Conservation (phyloP, 2,797 vertebrate species). For the Podarcis lilfordi region DNA sequence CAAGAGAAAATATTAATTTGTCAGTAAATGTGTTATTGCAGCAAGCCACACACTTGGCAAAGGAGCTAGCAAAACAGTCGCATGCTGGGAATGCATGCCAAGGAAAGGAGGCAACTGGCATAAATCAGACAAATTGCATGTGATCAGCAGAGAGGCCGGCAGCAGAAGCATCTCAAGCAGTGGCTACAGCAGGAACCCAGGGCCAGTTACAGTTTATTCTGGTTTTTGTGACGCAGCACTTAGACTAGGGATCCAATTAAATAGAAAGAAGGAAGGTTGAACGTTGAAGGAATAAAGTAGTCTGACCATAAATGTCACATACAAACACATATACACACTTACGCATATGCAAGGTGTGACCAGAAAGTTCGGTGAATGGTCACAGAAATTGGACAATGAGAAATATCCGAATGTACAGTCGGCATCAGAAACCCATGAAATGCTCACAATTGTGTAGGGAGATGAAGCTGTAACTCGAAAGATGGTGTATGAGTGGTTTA, state of each 20-base stretch:
- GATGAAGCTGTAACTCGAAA: too few species aligned
- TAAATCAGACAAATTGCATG: conserved; percentile 63
- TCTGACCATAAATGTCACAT: background rate
- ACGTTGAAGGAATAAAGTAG: background rate
- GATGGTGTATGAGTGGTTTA: too few species aligned
- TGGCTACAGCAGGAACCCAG: conserved; percentile 9
- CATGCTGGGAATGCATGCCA: conserved; percentile 47
- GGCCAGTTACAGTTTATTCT: background rate
- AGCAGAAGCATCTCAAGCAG: conserved; percentile 24
- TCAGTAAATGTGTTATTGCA: conserved; percentile 62
- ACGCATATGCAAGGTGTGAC: too few species aligned
- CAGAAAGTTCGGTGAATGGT: too few species aligned
- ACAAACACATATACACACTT: background rate
- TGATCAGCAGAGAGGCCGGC: conserved; percentile 47
- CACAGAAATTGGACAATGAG: too few species aligned
- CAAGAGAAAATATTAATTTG: conserved; percentile 72
- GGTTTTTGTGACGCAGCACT: conserved; percentile 9
- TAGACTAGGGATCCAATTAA: conserved; percentile 27
- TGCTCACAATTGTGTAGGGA: too few species aligned
- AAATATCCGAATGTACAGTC: too few species aligned
- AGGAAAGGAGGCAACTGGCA: conserved; percentile 61
- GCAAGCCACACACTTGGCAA: conserved; percentile 63
- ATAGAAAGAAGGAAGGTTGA: background rate
- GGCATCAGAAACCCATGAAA: too few species aligned
- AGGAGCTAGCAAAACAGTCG: conserved; percentile 48